Conservation (phyloP, 1,140 invertebrate species). For the Pinna nobilis region DNA sequence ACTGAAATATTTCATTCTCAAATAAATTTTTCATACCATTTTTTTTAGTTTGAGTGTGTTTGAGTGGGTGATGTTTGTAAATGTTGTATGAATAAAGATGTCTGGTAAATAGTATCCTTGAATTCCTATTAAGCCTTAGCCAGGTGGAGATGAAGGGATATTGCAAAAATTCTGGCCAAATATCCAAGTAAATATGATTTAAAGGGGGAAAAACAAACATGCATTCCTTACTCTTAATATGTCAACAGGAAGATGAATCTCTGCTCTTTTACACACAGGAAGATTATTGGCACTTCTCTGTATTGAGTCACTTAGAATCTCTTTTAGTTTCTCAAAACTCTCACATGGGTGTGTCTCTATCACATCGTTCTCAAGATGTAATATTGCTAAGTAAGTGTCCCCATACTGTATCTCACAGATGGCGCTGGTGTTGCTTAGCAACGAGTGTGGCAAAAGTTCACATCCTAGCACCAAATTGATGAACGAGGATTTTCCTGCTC, state of each 20-base stretch:
- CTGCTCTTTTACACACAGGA: constrained; percentile 34
- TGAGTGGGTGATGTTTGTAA: no score
- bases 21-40: no score
- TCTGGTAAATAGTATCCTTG: no score
- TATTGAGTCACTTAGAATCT: constrained; percentile 19
- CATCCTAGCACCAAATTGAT: constrained; percentile 53
- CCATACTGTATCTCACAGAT: constrained; percentile 52
- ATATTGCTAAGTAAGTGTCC: constrained; percentile 26
- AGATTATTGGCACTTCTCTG: constrained; percentile 20
- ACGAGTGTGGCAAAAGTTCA: constrained; percentile 45
- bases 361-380: constrained; percentile 16
- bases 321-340: not conserved
- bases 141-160: no score
- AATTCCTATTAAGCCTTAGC: no score
- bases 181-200: no score
- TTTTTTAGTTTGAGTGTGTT: no score
- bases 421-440: constrained; percentile 53
- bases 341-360: constrained; percentile 6
- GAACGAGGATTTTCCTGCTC: constrained; percentile 53
- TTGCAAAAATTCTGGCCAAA: no score
- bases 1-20: no score
- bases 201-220: not conserved
- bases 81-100: no score
- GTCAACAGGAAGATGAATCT: constrained; percentile 53
- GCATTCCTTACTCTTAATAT: constrained; percentile 49